Evolutionary conservation across 2,797 vertebrate genomes (phyloP).

Genomic region (Bovichtus variegatus): DNA sequence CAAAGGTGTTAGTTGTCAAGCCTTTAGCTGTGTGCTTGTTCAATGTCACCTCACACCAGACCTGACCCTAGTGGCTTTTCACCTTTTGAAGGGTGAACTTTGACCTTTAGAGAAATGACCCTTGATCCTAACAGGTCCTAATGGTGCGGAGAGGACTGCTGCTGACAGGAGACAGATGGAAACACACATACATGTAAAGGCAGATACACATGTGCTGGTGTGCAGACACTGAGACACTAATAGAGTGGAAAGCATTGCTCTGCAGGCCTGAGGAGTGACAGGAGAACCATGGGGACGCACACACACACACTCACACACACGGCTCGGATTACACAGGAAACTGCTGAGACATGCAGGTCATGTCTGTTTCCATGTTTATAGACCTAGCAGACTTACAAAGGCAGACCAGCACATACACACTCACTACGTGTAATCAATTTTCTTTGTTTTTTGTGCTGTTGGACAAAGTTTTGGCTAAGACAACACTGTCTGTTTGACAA

Average conservation of each 20-base stretch:
- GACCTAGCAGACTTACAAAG: conserved; percentile 65
- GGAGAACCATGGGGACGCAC: conserved; percentile 58
- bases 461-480: conserved; percentile 47
- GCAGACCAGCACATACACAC: conserved; percentile 30
- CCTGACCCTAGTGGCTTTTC: conserved; percentile 67
- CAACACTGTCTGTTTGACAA: conserved; percentile 57
- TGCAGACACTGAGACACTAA: conserved; percentile 59
- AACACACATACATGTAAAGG: conserved; percentile 64
- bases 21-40: conserved; percentile 75
- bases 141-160: conserved; percentile 71
- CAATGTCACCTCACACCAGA: conserved; percentile 79
- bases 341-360: conserved; percentile 81
- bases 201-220: conserved; percentile 62
- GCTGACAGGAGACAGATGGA: conserved; percentile 82
- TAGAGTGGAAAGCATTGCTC: conserved; percentile 63
- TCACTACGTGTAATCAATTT: conserved; percentile 50
- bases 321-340: conserved; percentile 80
- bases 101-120: conserved; percentile 74
- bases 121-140: conserved; percentile 81
- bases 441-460: conserved; percentile 47
- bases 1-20: conserved; percentile 60
- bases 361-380: conserved; percentile 79
- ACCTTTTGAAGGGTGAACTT: conserved; percentile 74
- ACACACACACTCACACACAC: conserved; percentile 36
- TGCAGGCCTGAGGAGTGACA: conserved; percentile 73